Base-by-base conservation (phyloP, 1,140 invertebrate genomes). In the Leucophenga varia region DNA sequence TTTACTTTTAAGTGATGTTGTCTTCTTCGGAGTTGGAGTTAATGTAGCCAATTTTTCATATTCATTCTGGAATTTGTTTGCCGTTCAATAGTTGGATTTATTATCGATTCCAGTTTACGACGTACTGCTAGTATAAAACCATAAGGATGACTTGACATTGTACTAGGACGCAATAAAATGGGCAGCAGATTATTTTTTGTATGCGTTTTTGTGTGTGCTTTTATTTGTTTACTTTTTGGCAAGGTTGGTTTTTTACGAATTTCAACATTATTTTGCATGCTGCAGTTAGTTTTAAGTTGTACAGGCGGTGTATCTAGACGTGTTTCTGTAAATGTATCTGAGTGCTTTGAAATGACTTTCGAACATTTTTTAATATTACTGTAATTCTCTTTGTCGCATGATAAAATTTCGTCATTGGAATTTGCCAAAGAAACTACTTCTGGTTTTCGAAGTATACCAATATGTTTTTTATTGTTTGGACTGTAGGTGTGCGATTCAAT, bases 121-220 rank as follows among this genome's bases (percentile, higher is more conserved):
- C 58, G 46, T 7, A 60, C 58, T 1, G 58, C 58, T 47, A 49
- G 49, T 17, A 60, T 57, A 32, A 60, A 60, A 37, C 57, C 57
- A 41, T 60, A 60, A 14, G 58, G 58, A 52, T 60, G 57, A 8
- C 46, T 38, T 37, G 57, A 49, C 8, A 52, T 48, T 9, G 49
- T 9, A 21, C 52, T 52, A 4, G 52, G 52, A 19, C 43, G 35
- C 4, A 60, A 25, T 55, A 52, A 60, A 20, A 38, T 52, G 5
- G 58, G 58, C 37, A 60, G 14, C 12, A 5, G n/a, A 41, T 17
- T 18, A 28, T 20, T 35, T 12, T 2, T 10, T 13, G 3, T 12
- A 36, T 22, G 12, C 2, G 31, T 17, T 21, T 46, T 40, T 1
- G 14, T 16, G 16, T 39, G 17, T 28, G 16, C 31, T 32, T 12